phyloP scores from a whole-genome alignment of 2,888 invertebrate genomes.

The Phragmatobia fuliginosa region DNA sequence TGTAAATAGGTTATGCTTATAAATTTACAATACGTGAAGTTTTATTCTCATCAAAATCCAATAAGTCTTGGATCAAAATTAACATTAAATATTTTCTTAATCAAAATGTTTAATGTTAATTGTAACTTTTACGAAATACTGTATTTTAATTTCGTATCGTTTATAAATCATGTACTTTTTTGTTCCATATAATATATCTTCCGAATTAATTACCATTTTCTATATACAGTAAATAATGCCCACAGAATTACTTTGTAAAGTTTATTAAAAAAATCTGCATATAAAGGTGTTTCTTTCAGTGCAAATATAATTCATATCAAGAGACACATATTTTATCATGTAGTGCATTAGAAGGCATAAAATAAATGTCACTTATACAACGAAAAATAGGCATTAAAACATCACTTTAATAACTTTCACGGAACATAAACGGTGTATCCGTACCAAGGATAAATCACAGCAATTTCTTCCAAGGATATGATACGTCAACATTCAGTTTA shows the following conservation, averaged over 20 bases:
- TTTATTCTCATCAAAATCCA: too few species aligned
- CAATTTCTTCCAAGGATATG: conserved; percentile 46
- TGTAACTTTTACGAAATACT: background rate
- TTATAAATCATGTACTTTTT: too few species aligned
- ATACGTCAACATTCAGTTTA: conserved; percentile 61
- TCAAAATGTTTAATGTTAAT: background rate
- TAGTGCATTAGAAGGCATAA: conserved; percentile 1
- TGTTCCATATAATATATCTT: too few species aligned
- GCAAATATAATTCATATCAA: background rate
- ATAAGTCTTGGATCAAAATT: background rate
- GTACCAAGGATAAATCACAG: conserved; percentile 52
- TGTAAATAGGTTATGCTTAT: too few species aligned
- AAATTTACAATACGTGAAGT: too few species aligned
- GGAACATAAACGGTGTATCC: conserved; percentile 36
- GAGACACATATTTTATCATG: background rate
- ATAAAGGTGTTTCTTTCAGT: background rate
- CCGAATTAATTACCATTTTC: background rate
- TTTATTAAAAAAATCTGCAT: background rate
- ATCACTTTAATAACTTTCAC: conserved; percentile 27
- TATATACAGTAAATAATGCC: too few species aligned
- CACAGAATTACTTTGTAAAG: background rate
- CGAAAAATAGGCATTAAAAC: conserved; percentile 22
- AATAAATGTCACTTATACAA: conserved; percentile 7
- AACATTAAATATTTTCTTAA: too few species aligned
- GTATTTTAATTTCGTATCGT: too few species aligned